Conservation (phyloP, 2,888 invertebrate genomes). For the Xanthia togata region DNA sequence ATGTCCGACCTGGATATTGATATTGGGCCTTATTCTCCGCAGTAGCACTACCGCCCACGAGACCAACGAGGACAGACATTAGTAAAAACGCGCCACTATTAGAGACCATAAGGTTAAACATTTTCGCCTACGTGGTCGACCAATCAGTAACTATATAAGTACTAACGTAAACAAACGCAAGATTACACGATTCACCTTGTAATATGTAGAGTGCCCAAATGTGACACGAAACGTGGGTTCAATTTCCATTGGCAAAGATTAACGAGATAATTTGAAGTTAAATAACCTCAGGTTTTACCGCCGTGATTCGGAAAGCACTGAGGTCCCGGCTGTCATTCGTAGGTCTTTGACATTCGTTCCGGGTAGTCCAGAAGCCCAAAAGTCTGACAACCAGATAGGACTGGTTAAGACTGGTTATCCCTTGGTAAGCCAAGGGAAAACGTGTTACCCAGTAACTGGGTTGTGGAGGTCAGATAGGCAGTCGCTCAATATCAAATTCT, state of each 20-base stretch:
- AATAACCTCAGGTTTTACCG: neutral
- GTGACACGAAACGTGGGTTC: slow-evolving; percentile 55
- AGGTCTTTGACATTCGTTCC: too few relatives aligned
- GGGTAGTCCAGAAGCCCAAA: too few relatives aligned
- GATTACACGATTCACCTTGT: slow-evolving; percentile 50
- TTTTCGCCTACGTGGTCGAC: slow-evolving; percentile 51
- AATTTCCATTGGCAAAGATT: slow-evolving; percentile 28
- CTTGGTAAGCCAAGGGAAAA: too few relatives aligned
- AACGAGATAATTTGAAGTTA: slow-evolving; percentile 29
- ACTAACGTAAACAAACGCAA: slow-evolving; percentile 59
- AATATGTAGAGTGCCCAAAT: slow-evolving; percentile 62
- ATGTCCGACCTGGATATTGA: neutral
- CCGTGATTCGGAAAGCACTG: too few relatives aligned
- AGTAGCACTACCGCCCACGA: neutral
- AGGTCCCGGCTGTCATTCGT: too few relatives aligned
- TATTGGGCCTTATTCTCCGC: neutral
- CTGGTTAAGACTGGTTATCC: too few relatives aligned
- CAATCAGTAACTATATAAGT: slow-evolving; percentile 54
- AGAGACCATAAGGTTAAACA: slow-evolving; percentile 29
- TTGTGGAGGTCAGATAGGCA: too few relatives aligned
- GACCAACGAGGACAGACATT: neutral
- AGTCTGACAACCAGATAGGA: too few relatives aligned
- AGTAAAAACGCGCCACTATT: neutral
- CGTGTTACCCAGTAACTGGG: too few relatives aligned
- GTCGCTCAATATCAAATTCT: too few relatives aligned